These are phyloP conservation scores for Hirtodrosophila trivittata DNA, from an alignment of 2,888 invertebrate species.

Conservation along the genomic window DNA sequence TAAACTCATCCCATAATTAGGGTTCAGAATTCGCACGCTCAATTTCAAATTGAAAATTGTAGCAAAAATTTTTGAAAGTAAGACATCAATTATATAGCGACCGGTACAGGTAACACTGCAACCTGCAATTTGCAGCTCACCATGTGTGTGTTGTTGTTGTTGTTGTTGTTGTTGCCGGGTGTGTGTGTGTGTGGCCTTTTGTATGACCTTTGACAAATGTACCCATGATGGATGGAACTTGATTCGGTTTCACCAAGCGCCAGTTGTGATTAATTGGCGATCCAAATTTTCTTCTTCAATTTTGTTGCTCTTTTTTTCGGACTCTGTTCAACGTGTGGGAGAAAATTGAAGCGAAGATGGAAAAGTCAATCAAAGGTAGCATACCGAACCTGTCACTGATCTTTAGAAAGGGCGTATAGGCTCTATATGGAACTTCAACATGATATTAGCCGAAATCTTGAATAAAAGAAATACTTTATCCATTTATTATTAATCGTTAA, in stretches of 20 bases:
- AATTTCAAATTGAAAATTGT: slow-evolving; percentile 77
- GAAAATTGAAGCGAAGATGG: slow-evolving; percentile 1
- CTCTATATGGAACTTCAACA: background rate
- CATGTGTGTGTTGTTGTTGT: slow-evolving; percentile 12
- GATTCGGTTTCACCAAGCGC: slow-evolving; percentile 54
- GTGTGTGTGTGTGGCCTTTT: slow-evolving; percentile 60
- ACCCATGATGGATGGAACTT: slow-evolving; percentile 56
- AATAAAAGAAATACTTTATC: no score
- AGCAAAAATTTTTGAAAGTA: slow-evolving; percentile 52
- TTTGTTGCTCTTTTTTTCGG: slow-evolving; percentile 3
- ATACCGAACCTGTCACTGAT: background rate
- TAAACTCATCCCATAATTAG: slow-evolving; percentile 69
- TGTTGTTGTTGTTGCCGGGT: background rate
- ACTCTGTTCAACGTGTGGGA: slow-evolving; percentile 4
- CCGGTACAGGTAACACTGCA: slow-evolving; percentile 40
- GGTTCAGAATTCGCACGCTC: slow-evolving; percentile 78
- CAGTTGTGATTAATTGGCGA: slow-evolving; percentile 64
- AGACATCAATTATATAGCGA: slow-evolving; percentile 65
- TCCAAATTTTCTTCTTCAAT: slow-evolving; percentile 33
- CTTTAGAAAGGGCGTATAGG: no score
- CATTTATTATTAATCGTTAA: no score
- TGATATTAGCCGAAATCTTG: no score
- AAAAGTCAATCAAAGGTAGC: background rate
- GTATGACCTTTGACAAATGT: slow-evolving; percentile 73
- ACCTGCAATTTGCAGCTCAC: slow-evolving; percentile 43